Conservation (phyloP, 2,113 vertebrate species). For the Halichoeres trimaculatus region DNA sequence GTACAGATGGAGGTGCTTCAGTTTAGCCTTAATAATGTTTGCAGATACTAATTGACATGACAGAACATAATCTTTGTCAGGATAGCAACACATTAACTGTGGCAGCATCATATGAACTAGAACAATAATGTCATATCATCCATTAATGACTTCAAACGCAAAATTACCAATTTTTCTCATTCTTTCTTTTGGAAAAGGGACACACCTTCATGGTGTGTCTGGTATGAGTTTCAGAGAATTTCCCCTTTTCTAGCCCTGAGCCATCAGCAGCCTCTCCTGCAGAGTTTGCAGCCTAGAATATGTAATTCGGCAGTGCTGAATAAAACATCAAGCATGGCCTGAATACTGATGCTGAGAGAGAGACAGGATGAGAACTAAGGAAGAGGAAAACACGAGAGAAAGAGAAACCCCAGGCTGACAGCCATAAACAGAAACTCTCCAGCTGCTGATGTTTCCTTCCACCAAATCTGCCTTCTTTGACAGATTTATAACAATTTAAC, state of each 20-base stretch:
- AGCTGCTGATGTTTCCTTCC: background rate
- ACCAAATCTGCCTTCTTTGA: background rate
- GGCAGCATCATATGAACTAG: background rate
- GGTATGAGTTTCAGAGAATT: conserved; percentile 22
- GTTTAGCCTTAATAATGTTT: conserved; percentile 35
- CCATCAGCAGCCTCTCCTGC: conserved; percentile 39
- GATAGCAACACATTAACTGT: conserved; percentile 14
- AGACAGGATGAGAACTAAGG: background rate
- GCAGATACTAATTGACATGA: background rate
- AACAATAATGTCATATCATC: background rate
- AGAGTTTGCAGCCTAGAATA: conserved; percentile 70
- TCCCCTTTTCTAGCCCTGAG: conserved; percentile 10
- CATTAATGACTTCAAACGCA: background rate
- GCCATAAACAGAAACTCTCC: background rate
- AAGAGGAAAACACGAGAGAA: background rate
- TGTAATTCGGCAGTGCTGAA: conserved; percentile 64
- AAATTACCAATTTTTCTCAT: background rate
- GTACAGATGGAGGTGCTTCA: background rate
- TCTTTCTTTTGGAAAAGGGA: background rate
- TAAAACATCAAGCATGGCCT: conserved; percentile 75
- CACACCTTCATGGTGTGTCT: background rate
- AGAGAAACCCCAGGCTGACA: background rate
- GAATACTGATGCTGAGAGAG: conserved; percentile 69
- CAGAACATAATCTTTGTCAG: conserved; percentile 1
- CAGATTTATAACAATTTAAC: conserved; percentile 5